These are phyloP conservation scores for Cyprinodon diabolis DNA, from an alignment of 2,797 vertebrate species.

Conservation along the genomic window DNA sequence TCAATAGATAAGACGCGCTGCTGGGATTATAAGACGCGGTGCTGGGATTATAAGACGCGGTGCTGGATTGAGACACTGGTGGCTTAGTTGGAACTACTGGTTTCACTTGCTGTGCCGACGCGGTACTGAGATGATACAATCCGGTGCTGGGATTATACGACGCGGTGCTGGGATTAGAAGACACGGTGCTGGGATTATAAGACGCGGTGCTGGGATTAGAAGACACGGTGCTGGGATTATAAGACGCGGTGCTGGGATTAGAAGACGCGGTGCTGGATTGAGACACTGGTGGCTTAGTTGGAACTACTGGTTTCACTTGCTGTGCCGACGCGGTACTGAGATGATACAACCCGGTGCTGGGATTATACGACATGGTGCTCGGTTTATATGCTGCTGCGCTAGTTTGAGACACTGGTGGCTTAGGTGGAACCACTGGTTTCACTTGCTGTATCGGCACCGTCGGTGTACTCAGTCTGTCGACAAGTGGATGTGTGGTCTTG, in stretches of 20 bases:
- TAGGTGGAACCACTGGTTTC: neutral
- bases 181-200: neutral
- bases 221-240: rapidly evolving
- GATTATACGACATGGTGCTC: rapidly evolving
- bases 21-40: neutral
- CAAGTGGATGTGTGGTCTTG: neutral
- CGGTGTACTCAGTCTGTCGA: rapidly evolving
- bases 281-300: neutral
- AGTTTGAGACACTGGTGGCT: no score
- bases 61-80: neutral
- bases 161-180: no score
- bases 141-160: rapidly evolving
- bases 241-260: rapidly evolving
- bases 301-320: neutral
- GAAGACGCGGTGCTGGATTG: no score
- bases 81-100: neutral
- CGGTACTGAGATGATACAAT: rapidly evolving
- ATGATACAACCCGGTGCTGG: rapidly evolving
- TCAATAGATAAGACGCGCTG: no score
- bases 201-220: rapidly evolving
- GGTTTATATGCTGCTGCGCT: neutral
- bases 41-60: rapidly evolving
- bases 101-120: neutral
- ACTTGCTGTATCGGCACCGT: neutral
- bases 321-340: neutral